Percentiles rank a stretch among this genome's conserved stretches.
These are phyloP conservation scores for Agrotis ipsilon DNA, from an alignment of 2,888 invertebrate species.

Conservation along the genomic window DNA sequence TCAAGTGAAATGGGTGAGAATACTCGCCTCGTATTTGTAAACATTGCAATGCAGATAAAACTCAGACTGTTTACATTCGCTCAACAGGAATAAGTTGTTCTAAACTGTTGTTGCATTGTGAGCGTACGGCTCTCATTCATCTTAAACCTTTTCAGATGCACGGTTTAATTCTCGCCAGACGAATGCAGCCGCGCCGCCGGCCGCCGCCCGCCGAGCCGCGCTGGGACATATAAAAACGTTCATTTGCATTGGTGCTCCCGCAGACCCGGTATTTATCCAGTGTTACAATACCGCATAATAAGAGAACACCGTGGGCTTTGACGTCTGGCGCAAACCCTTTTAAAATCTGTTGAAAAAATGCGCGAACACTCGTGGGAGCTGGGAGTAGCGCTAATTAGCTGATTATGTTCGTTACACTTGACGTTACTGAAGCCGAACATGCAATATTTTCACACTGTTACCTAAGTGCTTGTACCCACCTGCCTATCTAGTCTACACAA, in stretches of 20 bases:
- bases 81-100: conserved; percentile 85
- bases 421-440: conserved; percentile 42
- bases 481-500: conserved; percentile 11
- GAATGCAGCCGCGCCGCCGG: conserved; percentile 74
- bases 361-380: conserved; percentile 71
- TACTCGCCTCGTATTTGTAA: conserved; percentile 67
- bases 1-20: conserved; percentile 55
- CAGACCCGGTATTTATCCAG: conserved; percentile 84
- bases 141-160: conserved; percentile 88
- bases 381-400: conserved; percentile 79
- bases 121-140: conserved; percentile 84
- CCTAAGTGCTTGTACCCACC: conserved; percentile 13
- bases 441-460: conserved; percentile 40
- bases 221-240: conserved; percentile 84
- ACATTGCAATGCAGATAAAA: conserved; percentile 78
- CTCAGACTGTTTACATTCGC: conserved; percentile 83
- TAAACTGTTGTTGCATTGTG: conserved; percentile 87
- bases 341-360: conserved; percentile 80
- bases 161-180: conserved; percentile 85
- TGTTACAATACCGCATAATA: conserved; percentile 85
- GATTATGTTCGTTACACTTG: conserved; percentile 53
- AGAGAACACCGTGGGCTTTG: conserved; percentile 80
- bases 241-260: conserved; percentile 86
- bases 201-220: conserved; percentile 64
- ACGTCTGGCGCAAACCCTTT: conserved; percentile 78